Conservation (phyloP, 2,113 vertebrate species). For the Platycercus adscitus region DNA sequence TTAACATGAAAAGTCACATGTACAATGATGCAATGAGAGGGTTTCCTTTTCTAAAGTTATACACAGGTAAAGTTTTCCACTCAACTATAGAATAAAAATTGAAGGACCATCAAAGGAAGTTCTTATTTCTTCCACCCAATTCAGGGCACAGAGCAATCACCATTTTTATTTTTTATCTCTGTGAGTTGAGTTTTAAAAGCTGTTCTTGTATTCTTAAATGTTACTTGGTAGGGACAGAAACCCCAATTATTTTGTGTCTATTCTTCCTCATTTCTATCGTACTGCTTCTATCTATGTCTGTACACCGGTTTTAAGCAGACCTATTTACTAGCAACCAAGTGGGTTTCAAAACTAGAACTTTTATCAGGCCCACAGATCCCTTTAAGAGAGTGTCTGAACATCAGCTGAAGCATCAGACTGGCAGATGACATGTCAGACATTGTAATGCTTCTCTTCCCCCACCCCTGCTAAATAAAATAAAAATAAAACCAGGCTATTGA, state of each 20-base stretch:
- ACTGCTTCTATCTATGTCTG: background rate
- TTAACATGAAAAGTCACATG: background rate
- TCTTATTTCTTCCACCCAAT: background rate
- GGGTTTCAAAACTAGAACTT: background rate
- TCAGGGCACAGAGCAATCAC: background rate
- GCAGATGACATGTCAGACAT: slow-evolving; percentile 19
- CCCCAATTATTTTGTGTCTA: background rate
- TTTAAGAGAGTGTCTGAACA: background rate
- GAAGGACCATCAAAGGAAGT: background rate
- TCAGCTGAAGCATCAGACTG: background rate
- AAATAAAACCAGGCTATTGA: background rate
- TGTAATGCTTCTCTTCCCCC: background rate
- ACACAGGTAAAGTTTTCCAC: background rate
- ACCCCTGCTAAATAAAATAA: background rate
- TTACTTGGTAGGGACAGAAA: background rate
- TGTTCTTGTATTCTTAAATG: background rate
- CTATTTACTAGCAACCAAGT: background rate
- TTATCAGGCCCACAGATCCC: background rate
- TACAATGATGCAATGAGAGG: background rate
- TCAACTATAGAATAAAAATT: background rate
- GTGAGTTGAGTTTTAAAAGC: background rate
- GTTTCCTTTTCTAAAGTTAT: background rate
- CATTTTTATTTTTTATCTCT: background rate
- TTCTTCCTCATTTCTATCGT: background rate
- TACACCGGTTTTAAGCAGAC: background rate